Base-by-base conservation (phyloP, 2,888 invertebrate species). In the Meloe dianella region DNA sequence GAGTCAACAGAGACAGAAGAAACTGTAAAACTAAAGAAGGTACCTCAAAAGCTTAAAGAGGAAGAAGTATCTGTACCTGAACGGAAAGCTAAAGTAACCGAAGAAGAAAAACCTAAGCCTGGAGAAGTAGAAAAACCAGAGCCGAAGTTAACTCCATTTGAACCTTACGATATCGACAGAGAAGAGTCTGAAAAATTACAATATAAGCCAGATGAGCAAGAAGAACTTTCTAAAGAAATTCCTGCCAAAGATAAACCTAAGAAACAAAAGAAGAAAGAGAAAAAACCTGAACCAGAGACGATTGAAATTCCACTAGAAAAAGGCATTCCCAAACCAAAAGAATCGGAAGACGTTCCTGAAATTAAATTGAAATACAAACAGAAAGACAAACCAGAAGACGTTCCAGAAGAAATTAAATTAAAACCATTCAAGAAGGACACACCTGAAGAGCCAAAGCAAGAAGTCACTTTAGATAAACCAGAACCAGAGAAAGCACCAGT, bases 21-120 rank as follows among this genome's bases (percentile, higher is more conserved):
- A 74, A 80, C 78, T 20, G 81, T 88, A 0, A 84, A 82, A 24
- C 79, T 88, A n/a, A 88, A 86, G 75, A 87, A 87, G 76, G 81
- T 85, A 59, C 86, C 87, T 2, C 75, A 83, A 62, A 86, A 86
- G 67, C 69, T 77, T 22, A 75, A 77, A 17, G 78, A 78, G 57
- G 82, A 81, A 68, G 78, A 79, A 22, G 75, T 82, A 67, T 64
- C 72, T 29, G 79, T 79, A 20, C 82, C 83, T 67, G 79, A 80
- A 65, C 79, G 80, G 32, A 74, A 76, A 73, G 75, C 79, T 17
- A 75, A 83, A 78, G 69, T 76, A 74, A 65, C 68, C 17, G 66
- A 60, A 35, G 61, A 71, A 61, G 60, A 68, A 51, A 64, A 70
- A 35, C 64, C 70, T 1, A 61, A 56, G 57, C 67, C 66, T 8